These are phyloP conservation scores for Synanthedon formicaeformis DNA, from an alignment of 2,888 invertebrate genomes.

Conservation along the genomic window DNA sequence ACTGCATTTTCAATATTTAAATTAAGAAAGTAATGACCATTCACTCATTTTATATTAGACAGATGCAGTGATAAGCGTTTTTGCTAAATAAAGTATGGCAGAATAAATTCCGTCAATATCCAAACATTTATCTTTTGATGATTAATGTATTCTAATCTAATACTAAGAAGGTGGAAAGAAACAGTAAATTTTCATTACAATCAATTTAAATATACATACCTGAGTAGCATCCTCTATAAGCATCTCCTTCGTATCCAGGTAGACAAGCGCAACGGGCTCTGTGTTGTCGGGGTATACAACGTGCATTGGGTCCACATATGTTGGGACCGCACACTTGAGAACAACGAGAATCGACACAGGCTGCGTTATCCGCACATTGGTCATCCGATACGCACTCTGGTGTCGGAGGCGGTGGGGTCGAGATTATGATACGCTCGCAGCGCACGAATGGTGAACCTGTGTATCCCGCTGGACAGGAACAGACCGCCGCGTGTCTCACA, in stretches of 20 bases:
- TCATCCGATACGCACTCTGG: constrained; percentile 82
- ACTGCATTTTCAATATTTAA: too few species aligned
- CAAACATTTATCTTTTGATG: too few species aligned
- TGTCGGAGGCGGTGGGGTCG: constrained; percentile 62
- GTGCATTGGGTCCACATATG: constrained; percentile 82
- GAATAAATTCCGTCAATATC: too few species aligned
- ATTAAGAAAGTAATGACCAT: too few species aligned
- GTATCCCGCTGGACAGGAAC: constrained; percentile 83
- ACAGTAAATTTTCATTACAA: not conserved
- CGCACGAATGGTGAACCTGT: constrained; percentile 82
- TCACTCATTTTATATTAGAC: too few species aligned
- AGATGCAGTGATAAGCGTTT: too few species aligned
- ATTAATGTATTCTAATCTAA: too few species aligned
- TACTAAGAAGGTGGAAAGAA: not conserved
- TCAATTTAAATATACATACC: constrained; percentile 42
- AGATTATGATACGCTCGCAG: constrained; percentile 64
- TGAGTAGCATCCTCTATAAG: constrained; percentile 80
- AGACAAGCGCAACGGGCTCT: constrained; percentile 85
- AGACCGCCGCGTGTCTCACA: constrained; percentile 79
- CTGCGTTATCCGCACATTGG: constrained; percentile 85
- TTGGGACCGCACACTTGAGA: constrained; percentile 79
- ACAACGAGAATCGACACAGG: constrained; percentile 83
- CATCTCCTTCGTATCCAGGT: constrained; percentile 87
- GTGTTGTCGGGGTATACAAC: constrained; percentile 82
- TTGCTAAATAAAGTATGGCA: too few species aligned